Evolutionary conservation across 1,140 invertebrate genomes (phyloP), one percentile per base, ranked within the genome.

Genomic region (Megalonaias nervosa): DNA sequence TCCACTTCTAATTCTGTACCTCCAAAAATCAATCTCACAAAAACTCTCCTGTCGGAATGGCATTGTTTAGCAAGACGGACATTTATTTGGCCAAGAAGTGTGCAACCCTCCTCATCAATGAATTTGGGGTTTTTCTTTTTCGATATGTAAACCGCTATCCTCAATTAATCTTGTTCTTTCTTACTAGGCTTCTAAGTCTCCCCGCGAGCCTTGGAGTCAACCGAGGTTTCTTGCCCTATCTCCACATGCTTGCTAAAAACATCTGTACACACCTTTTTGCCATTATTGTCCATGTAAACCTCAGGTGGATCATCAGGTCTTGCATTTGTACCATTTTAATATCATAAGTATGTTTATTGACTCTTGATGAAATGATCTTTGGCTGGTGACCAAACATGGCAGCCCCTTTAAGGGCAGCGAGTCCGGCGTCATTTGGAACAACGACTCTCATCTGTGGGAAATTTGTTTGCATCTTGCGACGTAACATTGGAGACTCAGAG

Each of bases 371-470:
- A 23, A 84, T 82, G 57, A 70, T 67, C 26, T 67, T 67, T 9
- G 81, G 79, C 38, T 67, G 26, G 74, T 82, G 81, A 48, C 81
- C 83, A 72, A 78, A 84, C 19, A 82, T 75, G 3, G 82, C 83
- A 17, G 83, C 83, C 16, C 83, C 83, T 31, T 82, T 84, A 13
- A 84, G 48, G 6, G 82, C 81, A 15, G 79, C 72, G 6, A 84
- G 60, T 23, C 79, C 83, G 58, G 81, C 71, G n/a, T 84, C 83
- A 13, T 65, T 56, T n/a, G 83, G 83, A 26, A 81, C 77, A 21
- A 81, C 68, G 3, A 84, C 68, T 55, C 38, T 60, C 62, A 79
- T 67, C 58, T 79, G 21, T 58, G 76, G 75, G 62, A 84, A 82
- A 6, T 58, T 67, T 67, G 58, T 65, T 38, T 65, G 69, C 1